A percentile compares a stretch with the other conserved stretches of the same genome.
Conservation (phyloP, 2,888 invertebrate genomes). For the Caenorhabditis becei region DNA sequence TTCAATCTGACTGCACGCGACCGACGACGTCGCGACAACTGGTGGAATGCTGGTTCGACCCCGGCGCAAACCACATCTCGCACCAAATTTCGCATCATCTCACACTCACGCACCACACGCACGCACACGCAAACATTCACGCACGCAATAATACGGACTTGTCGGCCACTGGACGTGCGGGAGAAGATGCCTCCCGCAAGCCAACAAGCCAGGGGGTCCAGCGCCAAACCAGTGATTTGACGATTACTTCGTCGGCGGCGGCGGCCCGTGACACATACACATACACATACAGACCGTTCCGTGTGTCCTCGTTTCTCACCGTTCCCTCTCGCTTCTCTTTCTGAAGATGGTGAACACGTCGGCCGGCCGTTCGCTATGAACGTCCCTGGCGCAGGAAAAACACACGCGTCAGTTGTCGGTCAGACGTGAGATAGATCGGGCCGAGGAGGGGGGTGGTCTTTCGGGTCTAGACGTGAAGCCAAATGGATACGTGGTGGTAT, state of each 20-base stretch:
- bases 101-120: slow-evolving; percentile 57
- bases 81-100: slow-evolving; percentile 47
- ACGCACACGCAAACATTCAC: slow-evolving; percentile 54
- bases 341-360: slow-evolving; percentile 23
- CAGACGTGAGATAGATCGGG: slow-evolving; percentile 42
- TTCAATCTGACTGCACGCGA: slow-evolving; percentile 39
- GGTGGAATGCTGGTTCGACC: slow-evolving; percentile 33
- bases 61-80: slow-evolving; percentile 22
- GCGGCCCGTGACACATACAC: slow-evolving; percentile 35
- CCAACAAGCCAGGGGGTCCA: slow-evolving; percentile 42
- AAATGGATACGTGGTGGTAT: slow-evolving; percentile 33
- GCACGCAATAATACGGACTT: slow-evolving; percentile 56
- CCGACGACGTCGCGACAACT: slow-evolving; percentile 5
- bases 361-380: slow-evolving; percentile 6
- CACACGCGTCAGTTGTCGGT: slow-evolving; percentile 50
- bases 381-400: slow-evolving; percentile 17
- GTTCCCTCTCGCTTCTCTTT: slow-evolving; percentile 30
- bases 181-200: slow-evolving; percentile 36
- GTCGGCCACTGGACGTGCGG: slow-evolving; percentile 29
- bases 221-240: slow-evolving; percentile 44
- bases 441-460: slow-evolving; percentile 21
- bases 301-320: slow-evolving; percentile 35
- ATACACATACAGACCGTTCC: slow-evolving; percentile 21
- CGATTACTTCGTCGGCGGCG: slow-evolving; percentile 24
- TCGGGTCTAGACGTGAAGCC: slow-evolving; percentile 13